Evolutionary conservation across 2,113 vertebrate species (phyloP).

Genomic region (Oncorhynchus nerka): DNA sequence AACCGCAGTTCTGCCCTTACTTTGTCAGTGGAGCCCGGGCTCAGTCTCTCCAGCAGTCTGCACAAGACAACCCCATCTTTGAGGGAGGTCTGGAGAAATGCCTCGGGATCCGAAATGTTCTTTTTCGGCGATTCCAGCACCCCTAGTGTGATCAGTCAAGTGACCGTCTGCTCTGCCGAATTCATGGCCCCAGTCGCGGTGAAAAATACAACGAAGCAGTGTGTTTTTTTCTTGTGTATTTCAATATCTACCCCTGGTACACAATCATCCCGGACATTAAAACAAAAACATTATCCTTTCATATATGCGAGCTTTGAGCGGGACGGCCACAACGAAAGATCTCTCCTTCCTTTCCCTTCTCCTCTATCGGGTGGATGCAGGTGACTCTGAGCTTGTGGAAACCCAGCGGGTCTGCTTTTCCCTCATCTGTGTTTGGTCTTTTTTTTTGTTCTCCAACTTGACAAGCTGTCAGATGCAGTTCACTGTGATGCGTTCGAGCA

Average conservation of each 20-base stretch:
- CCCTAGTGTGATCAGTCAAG: slow-evolving; percentile 93
- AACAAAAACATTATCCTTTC: slow-evolving; percentile 48
- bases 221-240: slow-evolving; percentile 37
- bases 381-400: slow-evolving; percentile 74
- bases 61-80: slow-evolving; percentile 93
- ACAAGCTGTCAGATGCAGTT: slow-evolving; percentile 79
- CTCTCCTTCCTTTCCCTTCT: slow-evolving; percentile 57
- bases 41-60: slow-evolving; percentile 89
- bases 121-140: slow-evolving; percentile 96
- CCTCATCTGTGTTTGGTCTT: slow-evolving; percentile 53
- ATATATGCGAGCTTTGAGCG: slow-evolving; percentile 62
- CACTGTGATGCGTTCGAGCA: slow-evolving; percentile 64
- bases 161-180: slow-evolving; percentile 96
- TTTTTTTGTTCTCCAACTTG: slow-evolving; percentile 56
- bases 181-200: slow-evolving; percentile 77
- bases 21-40: slow-evolving; percentile 89
- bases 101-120: slow-evolving; percentile 90
- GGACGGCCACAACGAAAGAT: slow-evolving; percentile 37
- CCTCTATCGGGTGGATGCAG: slow-evolving; percentile 66
- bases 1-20: slow-evolving; percentile 52
- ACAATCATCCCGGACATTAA: slow-evolving; percentile 56
- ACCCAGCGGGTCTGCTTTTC: slow-evolving; percentile 72
- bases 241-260: slow-evolving; percentile 45
- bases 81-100: slow-evolving; percentile 87
- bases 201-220: slow-evolving; percentile 52